Percentiles rank a stretch among this genome's conserved stretches.
Conservation (phyloP, 1,140 invertebrate species). For the Zophobas atratus region DNA sequence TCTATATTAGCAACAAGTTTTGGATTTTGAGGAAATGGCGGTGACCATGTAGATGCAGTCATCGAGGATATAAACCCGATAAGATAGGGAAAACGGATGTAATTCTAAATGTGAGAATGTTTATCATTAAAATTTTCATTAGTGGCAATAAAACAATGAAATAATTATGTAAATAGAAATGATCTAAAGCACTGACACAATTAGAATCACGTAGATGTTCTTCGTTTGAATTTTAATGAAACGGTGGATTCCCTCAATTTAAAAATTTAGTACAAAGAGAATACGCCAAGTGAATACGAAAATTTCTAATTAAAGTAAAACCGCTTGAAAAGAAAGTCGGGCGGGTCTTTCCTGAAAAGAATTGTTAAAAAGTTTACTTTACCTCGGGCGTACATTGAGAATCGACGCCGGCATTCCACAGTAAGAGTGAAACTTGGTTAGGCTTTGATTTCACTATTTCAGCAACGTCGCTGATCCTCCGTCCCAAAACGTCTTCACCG, state of each 20-base stretch:
- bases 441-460: constrained; percentile 69
- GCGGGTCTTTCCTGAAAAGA: background rate
- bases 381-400: constrained; percentile 69
- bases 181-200: constrained; percentile 19
- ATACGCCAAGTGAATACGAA: constrained; percentile 20
- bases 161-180: constrained; percentile 37
- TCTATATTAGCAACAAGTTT: background rate
- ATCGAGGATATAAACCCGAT: constrained; percentile 31
- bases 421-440: constrained; percentile 66
- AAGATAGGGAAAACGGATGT: constrained; percentile 43
- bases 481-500: constrained; percentile 74
- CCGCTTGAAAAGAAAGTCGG: constrained; percentile 27
- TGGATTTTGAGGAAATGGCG: background rate
- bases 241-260: constrained; percentile 6
- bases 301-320: constrained; percentile 35
- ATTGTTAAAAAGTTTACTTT: constrained; percentile 46
- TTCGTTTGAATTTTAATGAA: constrained; percentile 23
- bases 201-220: constrained; percentile 21
- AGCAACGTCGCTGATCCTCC: constrained; percentile 74
- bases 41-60: background rate
- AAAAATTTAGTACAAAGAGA: constrained; percentile 12
- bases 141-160: constrained; percentile 37
- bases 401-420: constrained; percentile 70
- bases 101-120: constrained; percentile 33
- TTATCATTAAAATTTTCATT: constrained; percentile 30